These are phyloP conservation scores for Holothuria scabra DNA, from an alignment of 53 echinoderm and acorn worm genomes.

Conservation along the genomic window DNA sequence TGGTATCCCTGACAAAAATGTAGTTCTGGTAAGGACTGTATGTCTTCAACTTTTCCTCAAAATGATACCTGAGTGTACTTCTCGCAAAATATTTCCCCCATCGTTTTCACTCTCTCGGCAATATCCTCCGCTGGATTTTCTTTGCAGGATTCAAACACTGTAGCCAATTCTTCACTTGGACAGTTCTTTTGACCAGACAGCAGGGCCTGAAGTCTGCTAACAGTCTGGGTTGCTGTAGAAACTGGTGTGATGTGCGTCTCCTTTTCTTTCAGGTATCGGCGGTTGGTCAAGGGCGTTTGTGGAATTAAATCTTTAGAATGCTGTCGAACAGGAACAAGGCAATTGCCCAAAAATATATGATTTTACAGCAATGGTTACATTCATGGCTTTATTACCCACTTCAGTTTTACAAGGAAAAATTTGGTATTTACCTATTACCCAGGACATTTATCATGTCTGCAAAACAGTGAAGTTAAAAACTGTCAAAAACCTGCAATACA, in stretches of 20 bases:
- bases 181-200: conserved; percentile 76
- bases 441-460: no score
- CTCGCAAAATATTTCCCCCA: conserved; percentile 89
- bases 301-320: conserved; percentile 84
- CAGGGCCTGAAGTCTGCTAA: conserved; percentile 92
- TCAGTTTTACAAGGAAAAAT: no score
- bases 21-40: no score
- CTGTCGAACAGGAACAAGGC: neutral
- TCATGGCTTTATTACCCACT: neutral
- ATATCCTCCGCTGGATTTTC: conserved; percentile 84
- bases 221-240: conserved; percentile 98
- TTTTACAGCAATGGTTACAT: neutral
- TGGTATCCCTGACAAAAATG: no score
- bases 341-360: neutral
- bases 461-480: no score
- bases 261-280: conserved; percentile 87
- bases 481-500: no score
- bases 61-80: conserved; percentile 88
- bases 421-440: no score
- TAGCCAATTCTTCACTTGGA: conserved; percentile 77
- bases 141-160: conserved; percentile 73
- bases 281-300: conserved; percentile 86
- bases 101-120: conserved; percentile 72
- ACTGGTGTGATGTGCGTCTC: conserved; percentile 84
- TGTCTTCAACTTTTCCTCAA: no score